Conservation (phyloP, 2,888 invertebrate genomes). For the Pristionchus entomophagus region DNA sequence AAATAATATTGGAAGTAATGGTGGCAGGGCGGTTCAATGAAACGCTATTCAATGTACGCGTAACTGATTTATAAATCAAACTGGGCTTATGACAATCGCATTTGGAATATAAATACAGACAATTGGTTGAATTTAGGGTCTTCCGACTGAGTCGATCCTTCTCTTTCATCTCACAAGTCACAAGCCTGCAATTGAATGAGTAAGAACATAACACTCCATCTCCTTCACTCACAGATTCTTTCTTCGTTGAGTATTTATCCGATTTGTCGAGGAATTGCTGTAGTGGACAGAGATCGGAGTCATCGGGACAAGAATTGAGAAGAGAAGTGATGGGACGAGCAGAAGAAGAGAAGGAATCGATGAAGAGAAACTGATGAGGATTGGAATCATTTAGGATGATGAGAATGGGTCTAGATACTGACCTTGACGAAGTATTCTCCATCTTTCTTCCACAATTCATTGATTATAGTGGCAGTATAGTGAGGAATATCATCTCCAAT, state of each 20-base stretch:
- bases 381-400: background rate
- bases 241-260: slow-evolving; percentile 22
- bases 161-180: background rate
- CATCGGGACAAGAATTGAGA: background rate
- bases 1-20: too few relatives aligned
- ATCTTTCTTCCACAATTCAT: slow-evolving; percentile 43
- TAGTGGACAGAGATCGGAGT: slow-evolving; percentile 18
- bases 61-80: too few relatives aligned
- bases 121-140: background rate
- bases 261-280: slow-evolving; percentile 33
- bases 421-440: slow-evolving; percentile 29
- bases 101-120: background rate
- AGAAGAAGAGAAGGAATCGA: background rate
- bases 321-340: slow-evolving; percentile 15
- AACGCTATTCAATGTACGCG: too few relatives aligned
- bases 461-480: slow-evolving; percentile 11
- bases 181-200: background rate
- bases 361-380: slow-evolving; percentile 40
- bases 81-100: slow-evolving; percentile 10
- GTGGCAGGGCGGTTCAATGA: too few relatives aligned
- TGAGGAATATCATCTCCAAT: slow-evolving; percentile 16
- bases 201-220: background rate
- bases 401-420: background rate
- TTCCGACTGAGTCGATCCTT: slow-evolving; percentile 13
- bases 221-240: slow-evolving; percentile 9